These are phyloP conservation scores for Serinus canaria DNA, from an alignment of 2,113 vertebrate genomes.

Conservation along the genomic window DNA sequence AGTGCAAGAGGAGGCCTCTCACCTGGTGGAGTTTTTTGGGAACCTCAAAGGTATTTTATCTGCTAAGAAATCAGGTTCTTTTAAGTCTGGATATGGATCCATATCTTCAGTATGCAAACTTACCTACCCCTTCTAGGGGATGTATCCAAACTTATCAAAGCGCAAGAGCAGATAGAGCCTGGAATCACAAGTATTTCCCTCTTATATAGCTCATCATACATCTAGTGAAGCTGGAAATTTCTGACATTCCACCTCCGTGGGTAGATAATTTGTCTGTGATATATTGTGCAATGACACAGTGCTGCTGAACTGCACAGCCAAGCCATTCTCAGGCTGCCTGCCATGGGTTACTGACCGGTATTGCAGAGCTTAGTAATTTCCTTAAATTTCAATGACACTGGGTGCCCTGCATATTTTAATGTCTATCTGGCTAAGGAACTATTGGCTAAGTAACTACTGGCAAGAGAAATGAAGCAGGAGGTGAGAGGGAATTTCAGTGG, in stretches of 20 bases:
- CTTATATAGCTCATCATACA: background rate
- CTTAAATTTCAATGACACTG: background rate
- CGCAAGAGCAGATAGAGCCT: background rate
- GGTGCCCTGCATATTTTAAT: background rate
- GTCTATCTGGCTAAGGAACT: background rate
- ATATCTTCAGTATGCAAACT: background rate
- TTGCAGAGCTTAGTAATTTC: background rate
- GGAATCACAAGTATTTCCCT: background rate
- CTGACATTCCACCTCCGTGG: background rate
- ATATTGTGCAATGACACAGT: background rate
- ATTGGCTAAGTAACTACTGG: background rate
- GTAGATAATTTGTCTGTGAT: background rate
- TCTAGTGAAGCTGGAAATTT: background rate
- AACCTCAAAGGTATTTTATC: conserved; percentile 31
- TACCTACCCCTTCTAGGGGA: background rate
- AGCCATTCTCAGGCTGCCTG: background rate
- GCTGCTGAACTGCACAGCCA: background rate
- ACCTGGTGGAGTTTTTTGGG: conserved; percentile 45
- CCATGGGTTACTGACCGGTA: background rate
- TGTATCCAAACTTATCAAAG: background rate
- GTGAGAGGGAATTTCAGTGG: background rate
- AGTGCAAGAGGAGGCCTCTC: conserved; percentile 56
- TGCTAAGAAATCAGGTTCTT: background rate
- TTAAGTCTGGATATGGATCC: background rate
- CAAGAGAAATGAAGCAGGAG: background rate